Conservation (phyloP, 2,888 invertebrate species). For the Bombylius major region DNA sequence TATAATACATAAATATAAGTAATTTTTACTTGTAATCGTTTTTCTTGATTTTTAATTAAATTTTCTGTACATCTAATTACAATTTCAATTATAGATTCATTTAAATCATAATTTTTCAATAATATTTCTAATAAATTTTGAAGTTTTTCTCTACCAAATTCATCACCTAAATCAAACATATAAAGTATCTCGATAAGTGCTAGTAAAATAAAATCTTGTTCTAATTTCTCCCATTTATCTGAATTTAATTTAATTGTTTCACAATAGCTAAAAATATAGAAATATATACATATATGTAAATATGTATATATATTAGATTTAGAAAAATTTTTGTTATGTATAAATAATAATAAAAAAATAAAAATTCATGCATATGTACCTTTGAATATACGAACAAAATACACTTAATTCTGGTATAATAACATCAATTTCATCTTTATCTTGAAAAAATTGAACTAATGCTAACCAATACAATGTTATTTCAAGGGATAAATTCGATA, state of each 20-base stretch:
- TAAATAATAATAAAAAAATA: no score
- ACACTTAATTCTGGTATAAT: constrained; percentile 54
- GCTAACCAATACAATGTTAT: constrained; percentile 50
- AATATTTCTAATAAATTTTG: constrained; percentile 41
- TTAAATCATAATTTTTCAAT: constrained; percentile 38
- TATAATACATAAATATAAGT: constrained; percentile 3
- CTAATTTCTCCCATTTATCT: constrained; percentile 34
- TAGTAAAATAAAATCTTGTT: constrained; percentile 46
- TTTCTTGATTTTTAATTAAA: constrained; percentile 34
- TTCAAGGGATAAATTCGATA: constrained; percentile 42
- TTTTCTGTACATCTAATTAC: constrained; percentile 36
- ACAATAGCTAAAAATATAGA: constrained; percentile 22
- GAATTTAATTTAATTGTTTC: constrained; percentile 25
- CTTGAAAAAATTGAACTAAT: constrained; percentile 39
- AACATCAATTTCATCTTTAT: constrained; percentile 26
- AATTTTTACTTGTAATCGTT: constrained; percentile 32
- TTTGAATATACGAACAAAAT: constrained; percentile 58
- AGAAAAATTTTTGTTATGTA: no score
- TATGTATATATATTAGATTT: neutral
- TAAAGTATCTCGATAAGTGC: constrained; percentile 43
- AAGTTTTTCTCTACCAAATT: constrained; percentile 44
- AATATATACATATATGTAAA: neutral
- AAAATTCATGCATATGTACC: constrained; percentile 38
- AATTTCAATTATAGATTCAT: constrained; percentile 30
- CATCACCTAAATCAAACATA: constrained; percentile 52